Base-by-base conservation (phyloP, 2,888 invertebrate genomes). In the Sminthurides aquaticus region DNA sequence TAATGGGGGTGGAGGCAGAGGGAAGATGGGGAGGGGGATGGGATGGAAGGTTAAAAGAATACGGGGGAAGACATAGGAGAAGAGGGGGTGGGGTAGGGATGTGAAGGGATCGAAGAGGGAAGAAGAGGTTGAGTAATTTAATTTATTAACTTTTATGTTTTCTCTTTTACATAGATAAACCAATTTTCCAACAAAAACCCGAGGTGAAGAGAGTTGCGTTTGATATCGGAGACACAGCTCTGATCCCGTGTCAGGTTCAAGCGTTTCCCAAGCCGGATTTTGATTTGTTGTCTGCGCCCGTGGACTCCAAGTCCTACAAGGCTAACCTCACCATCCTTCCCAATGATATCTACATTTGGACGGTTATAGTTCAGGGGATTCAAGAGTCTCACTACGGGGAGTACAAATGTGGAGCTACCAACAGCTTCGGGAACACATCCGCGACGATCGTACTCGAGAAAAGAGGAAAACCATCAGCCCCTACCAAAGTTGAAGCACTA, bases 221-320 rank as follows among this genome's bases (percentile, higher is more conserved):
- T 76, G 91, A 92, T 77, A 79, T 89, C 3, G 83, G 86, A 67
- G 92, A 93, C 79, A 87, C 87, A 0, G 93, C 93, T 0, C 88
- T 90, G 78, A 89, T 95, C 26, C 84, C 88, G 0, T 94, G 94
- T 79, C 86, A 88, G 76, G 91, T 94, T 18, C 90, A 91, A 77
- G 91, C 94, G 0, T 94, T 91, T 79, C 94, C 94, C 0, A 89
- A 90, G 76, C 93, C 94, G 0, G 91, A 91, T 77, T 92, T 94
- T 79, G 91, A 92, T 76, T 95, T 94, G 94, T 62, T 70, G 25
- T 65, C 67, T 43, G 64, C 75, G 49, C 68, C 63, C 60, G 68
- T 69, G 26, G 90, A 89, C 0, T 90, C 91, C 49, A 71, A 74
- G 28, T 68, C 75, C 76, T 92, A 92, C 78, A 88, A 90, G 76